Evolutionary conservation across 2,888 invertebrate genomes (phyloP).

Genomic region (Spisula subtruncata): DNA sequence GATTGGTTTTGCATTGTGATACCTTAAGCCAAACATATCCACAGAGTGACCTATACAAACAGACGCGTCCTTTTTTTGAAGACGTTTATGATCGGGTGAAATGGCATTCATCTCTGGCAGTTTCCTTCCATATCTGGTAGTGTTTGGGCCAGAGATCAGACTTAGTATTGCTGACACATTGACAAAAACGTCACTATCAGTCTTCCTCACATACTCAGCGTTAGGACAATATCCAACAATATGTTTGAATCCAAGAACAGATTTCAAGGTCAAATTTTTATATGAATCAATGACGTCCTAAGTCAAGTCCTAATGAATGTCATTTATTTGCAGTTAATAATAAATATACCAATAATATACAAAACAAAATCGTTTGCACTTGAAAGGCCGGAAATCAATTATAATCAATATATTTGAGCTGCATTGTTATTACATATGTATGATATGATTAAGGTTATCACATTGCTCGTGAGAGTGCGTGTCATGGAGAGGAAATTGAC

Average conservation of each 20-base stretch:
- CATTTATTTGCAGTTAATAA: too few species aligned
- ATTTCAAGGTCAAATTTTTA: constrained; percentile 31
- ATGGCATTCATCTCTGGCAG: neutral
- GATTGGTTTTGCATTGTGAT: constrained; percentile 5
- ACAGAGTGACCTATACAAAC: neutral
- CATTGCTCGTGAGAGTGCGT: too few species aligned
- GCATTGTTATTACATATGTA: too few species aligned
- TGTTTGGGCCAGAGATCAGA: neutral
- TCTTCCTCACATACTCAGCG: constrained; percentile 32
- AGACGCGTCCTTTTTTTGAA: neutral
- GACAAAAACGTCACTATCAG: constrained; percentile 36
- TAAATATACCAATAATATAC: too few species aligned
- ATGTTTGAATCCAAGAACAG: constrained; percentile 38
- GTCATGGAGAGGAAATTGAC: too few species aligned
- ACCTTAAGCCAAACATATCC: constrained; percentile 16
- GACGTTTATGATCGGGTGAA: neutral
- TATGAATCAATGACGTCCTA: constrained; percentile 34
- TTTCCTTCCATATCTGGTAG: neutral
- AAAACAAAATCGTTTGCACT: too few species aligned
- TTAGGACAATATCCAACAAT: constrained; percentile 17
- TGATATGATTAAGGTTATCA: too few species aligned
- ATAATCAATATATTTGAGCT: too few species aligned
- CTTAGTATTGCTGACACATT: constrained; percentile 24
- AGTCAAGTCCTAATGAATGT: too few species aligned
- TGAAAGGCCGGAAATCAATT: too few species aligned